Conservation (phyloP, 1,140 invertebrate genomes). For the Xylocopa sonorina region DNA sequence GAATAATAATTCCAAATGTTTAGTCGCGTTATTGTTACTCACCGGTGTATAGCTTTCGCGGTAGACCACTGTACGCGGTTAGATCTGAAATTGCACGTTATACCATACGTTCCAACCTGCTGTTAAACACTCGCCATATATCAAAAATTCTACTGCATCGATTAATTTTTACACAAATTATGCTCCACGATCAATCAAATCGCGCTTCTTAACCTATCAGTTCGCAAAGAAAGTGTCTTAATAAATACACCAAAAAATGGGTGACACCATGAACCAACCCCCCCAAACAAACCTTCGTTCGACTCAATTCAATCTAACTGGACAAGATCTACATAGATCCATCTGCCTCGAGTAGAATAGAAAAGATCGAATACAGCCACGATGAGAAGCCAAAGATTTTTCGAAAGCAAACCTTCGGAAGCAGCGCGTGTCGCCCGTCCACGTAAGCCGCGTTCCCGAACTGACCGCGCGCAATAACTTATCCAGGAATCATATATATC, state of each 20-base stretch:
- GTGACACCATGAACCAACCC: too few species aligned
- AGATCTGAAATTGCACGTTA: conserved; percentile 26
- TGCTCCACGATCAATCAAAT: too few species aligned
- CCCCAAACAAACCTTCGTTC: too few species aligned
- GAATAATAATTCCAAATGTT: conserved; percentile 17
- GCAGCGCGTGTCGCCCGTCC: not conserved
- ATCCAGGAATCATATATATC: conserved; percentile 11
- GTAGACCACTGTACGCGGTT: not conserved
- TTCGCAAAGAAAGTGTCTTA: too few species aligned
- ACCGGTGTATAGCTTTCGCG: not conserved
- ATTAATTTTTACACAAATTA: too few species aligned
- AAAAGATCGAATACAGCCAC: too few species aligned
- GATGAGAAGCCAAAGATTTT: too few species aligned
- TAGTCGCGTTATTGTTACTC: not conserved
- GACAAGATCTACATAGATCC: too few species aligned
- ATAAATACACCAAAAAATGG: too few species aligned
- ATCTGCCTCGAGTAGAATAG: too few species aligned
- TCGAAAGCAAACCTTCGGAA: not conserved
- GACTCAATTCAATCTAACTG: conserved; percentile 9
- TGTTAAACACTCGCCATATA: conserved; percentile 28
- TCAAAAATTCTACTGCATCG: conserved; percentile 39
- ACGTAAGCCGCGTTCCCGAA: not conserved
- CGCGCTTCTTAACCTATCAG: too few species aligned
- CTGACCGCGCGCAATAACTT: conserved; percentile 40
- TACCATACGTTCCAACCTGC: conserved; percentile 36